Percentiles rank a stretch among this genome's conserved stretches.
Conservation (phyloP, 2,113 vertebrate genomes). For the Forbesichthys agassizii region DNA sequence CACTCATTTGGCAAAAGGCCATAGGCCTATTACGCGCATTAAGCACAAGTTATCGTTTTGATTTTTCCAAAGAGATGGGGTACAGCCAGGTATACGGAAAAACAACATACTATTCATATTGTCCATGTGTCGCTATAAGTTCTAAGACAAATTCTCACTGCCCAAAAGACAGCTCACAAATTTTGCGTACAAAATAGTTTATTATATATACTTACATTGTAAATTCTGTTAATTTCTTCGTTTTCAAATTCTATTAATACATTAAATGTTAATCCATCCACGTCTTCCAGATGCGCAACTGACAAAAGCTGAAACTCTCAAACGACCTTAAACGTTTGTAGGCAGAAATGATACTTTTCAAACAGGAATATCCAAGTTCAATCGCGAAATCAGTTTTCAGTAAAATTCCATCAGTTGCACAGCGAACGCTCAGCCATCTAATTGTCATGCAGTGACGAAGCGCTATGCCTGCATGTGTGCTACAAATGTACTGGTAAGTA, state of each 20-base stretch:
- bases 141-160: constrained; percentile 90
- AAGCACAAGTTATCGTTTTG: constrained; percentile 46
- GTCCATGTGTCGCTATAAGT: constrained; percentile 72
- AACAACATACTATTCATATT: constrained; percentile 61
- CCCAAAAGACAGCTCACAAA: constrained; percentile 48
- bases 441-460: constrained; percentile 83
- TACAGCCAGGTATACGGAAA: constrained; percentile 72
- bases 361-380: constrained; percentile 69
- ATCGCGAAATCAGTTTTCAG: constrained; percentile 77
- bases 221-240: constrained; percentile 57
- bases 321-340: constrained; percentile 33
- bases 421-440: constrained; percentile 76
- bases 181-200: constrained; percentile 27
- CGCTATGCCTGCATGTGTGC: constrained; percentile 76
- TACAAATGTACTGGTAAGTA: constrained; percentile 79
- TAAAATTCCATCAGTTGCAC: constrained; percentile 82
- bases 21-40: constrained; percentile 51
- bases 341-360: constrained; percentile 48
- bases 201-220: constrained; percentile 70
- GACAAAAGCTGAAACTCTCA: constrained; percentile 1
- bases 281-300: constrained; percentile 47
- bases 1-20: constrained; percentile 52
- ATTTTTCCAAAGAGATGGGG: constrained; percentile 45
- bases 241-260: constrained; percentile 33
- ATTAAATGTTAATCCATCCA: constrained; percentile 68